Conservation (phyloP, 2,113 vertebrate genomes). For the Cynopterus brachyotis region DNA sequence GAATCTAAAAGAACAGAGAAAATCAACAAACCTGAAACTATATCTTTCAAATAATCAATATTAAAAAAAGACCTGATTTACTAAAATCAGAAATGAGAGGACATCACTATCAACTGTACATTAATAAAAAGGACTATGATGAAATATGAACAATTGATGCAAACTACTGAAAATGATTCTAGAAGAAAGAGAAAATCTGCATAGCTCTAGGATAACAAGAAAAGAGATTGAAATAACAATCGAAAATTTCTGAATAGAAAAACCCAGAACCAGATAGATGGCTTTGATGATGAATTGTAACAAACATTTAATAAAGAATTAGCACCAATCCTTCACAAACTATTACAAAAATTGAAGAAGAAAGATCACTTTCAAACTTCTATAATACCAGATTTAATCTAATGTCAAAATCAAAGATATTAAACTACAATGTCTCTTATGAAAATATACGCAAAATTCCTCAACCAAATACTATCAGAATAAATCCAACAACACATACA, state of each 20-base stretch:
- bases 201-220: background rate
- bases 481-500: background rate
- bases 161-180: background rate
- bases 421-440: background rate
- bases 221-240: background rate
- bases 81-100: background rate
- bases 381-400: background rate
- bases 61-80: background rate
- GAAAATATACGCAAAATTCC: background rate
- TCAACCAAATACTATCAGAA: background rate
- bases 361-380: background rate
- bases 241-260: background rate
- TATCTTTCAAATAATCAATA: background rate
- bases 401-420: background rate
- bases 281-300: background rate
- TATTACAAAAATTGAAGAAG: background rate
- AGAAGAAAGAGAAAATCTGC: background rate
- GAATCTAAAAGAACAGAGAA: background rate
- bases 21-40: background rate
- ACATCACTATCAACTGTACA: background rate
- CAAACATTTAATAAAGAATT: background rate
- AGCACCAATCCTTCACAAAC: background rate
- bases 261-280: background rate
- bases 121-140: background rate
- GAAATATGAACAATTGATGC: background rate